A percentile compares a stretch with the other conserved stretches of the same genome.
Conservation (phyloP, 2,888 invertebrate species). For the Diplolepis rosae region DNA sequence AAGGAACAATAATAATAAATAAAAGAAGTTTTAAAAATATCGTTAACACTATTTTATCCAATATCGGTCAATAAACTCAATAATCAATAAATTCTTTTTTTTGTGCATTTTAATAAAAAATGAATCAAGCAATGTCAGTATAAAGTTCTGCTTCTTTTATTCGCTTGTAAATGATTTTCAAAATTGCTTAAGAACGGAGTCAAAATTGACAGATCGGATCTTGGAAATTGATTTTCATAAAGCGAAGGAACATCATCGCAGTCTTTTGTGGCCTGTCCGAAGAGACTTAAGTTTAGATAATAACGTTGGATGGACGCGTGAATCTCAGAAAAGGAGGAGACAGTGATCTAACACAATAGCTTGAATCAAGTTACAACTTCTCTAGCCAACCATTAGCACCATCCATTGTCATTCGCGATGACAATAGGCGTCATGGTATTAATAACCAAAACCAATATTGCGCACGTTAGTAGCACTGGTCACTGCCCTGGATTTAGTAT, state of each 20-base stretch:
- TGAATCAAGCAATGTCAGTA: too few species aligned
- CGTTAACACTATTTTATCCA: too few species aligned
- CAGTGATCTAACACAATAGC: slow-evolving; percentile 18
- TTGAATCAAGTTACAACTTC: slow-evolving; percentile 48
- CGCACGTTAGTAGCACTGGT: slow-evolving; percentile 46
- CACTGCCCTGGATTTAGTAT: slow-evolving; percentile 35
- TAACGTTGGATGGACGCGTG: neutral
- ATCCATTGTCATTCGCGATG: slow-evolving; percentile 56
- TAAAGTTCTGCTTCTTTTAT: too few species aligned
- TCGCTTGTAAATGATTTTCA: neutral
- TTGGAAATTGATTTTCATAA: neutral
- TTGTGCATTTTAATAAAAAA: too few species aligned
- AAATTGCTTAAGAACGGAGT: neutral
- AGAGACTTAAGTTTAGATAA: neutral
- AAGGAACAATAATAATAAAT: too few species aligned
- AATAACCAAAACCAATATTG: slow-evolving; percentile 67
- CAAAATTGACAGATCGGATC: neutral
- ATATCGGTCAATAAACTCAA: too few species aligned
- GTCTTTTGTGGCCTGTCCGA: neutral
- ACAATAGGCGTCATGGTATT: slow-evolving; percentile 63
- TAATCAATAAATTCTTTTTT: too few species aligned
- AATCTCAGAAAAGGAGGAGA: slow-evolving; percentile 3
- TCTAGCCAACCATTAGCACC: slow-evolving; percentile 57
- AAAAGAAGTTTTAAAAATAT: too few species aligned
- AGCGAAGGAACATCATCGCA: neutral